A percentile compares a stretch with the other conserved stretches of the same genome.
phyloP scores from a whole-genome alignment of 1,140 invertebrate genomes.

The Lineus longissimus region DNA sequence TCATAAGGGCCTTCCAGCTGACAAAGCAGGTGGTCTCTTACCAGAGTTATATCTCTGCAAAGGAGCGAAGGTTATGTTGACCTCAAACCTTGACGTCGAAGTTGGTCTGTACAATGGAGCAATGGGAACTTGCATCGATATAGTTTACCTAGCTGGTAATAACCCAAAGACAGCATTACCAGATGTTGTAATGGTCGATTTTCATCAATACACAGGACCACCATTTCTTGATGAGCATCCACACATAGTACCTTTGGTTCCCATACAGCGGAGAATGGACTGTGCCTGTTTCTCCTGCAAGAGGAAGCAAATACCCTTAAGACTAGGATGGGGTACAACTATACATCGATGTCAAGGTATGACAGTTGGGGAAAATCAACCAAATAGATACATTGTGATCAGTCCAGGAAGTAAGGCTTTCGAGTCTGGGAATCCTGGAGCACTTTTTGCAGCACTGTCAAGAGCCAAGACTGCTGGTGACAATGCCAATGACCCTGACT shows the following conservation, averaged over 20 bases:
- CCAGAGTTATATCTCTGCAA: not conserved
- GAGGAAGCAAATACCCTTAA: slow-evolving; percentile 23
- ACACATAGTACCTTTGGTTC: not conserved
- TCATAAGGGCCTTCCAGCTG: not conserved
- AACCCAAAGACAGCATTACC: not conserved
- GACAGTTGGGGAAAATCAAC: slow-evolving; percentile 23
- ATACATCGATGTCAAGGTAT: slow-evolving; percentile 26
- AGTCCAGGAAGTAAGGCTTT: slow-evolving; percentile 19
- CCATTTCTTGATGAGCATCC: not conserved
- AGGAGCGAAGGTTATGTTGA: not conserved
- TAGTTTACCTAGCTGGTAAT: not conserved
- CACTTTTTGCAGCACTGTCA: no score
- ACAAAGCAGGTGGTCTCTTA: not conserved
- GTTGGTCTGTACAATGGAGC: not conserved
- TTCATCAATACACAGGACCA: not conserved
- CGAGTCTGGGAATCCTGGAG: slow-evolving; percentile 24
- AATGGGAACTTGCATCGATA: not conserved
- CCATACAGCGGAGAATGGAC: not conserved
- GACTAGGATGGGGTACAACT: slow-evolving; percentile 24
- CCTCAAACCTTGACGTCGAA: not conserved
- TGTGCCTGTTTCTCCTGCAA: slow-evolving; percentile 13
- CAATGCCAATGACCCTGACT: slow-evolving; percentile 20
- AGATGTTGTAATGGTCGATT: not conserved
- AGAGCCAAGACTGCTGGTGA: slow-evolving; percentile 25
- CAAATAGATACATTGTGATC: slow-evolving; percentile 20